These are phyloP conservation scores for Onychomys leucogaster DNA, from an alignment of 2,797 vertebrate genomes.

Conservation along the genomic window DNA sequence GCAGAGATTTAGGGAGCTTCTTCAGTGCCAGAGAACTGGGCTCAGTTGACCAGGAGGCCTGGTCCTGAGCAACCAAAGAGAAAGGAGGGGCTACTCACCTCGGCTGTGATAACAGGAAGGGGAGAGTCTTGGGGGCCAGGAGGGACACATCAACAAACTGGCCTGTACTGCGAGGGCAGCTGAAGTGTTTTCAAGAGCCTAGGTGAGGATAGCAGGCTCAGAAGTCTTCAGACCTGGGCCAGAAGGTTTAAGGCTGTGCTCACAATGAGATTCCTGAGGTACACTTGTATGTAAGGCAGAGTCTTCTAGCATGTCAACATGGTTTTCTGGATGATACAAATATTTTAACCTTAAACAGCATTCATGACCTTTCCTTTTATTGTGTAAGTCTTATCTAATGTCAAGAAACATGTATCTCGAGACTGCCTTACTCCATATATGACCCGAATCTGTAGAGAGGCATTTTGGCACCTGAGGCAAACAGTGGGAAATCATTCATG, in stretches of 20 bases:
- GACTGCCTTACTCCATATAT: background rate
- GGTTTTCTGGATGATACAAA: background rate
- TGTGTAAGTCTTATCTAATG: background rate
- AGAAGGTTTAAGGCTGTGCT: background rate
- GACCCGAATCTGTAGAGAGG: background rate
- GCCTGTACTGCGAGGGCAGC: background rate
- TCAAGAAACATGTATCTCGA: background rate
- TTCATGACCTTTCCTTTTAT: background rate
- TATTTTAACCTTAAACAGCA: background rate
- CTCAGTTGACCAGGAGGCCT: background rate
- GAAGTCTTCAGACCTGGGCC: background rate
- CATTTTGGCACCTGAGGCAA: background rate
- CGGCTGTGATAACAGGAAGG: background rate
- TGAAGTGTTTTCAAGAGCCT: background rate
- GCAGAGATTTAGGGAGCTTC: background rate
- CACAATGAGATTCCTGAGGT: background rate
- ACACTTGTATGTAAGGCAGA: background rate
- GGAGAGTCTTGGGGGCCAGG: background rate
- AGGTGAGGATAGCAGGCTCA: background rate
- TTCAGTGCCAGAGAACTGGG: background rate
- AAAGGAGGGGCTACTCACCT: background rate
- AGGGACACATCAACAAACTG: background rate
- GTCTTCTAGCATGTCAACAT: background rate
- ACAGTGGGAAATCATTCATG: constrained; percentile 59
- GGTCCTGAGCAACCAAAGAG: background rate